These are phyloP conservation scores for Campylomormyrus tamandua DNA, from an alignment of 2,113 vertebrate genomes.

Conservation along the genomic window DNA sequence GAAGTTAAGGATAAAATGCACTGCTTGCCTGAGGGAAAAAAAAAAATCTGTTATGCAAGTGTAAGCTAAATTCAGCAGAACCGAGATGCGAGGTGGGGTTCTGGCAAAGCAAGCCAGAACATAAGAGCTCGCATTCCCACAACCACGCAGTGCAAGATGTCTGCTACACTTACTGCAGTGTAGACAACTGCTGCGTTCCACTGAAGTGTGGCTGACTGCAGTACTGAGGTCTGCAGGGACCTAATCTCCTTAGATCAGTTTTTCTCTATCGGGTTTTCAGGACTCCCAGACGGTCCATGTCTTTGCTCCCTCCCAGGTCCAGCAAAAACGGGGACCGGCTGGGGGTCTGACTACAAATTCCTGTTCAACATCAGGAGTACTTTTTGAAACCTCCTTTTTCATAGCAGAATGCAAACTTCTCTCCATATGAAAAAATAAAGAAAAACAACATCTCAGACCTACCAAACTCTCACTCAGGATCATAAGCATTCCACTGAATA, in stretches of 20 bases:
- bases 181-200: neutral
- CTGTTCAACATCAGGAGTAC: neutral
- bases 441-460: neutral
- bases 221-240: neutral
- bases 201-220: neutral
- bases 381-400: neutral
- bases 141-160: neutral
- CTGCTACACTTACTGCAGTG: neutral
- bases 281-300: neutral
- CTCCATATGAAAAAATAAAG: neutral
- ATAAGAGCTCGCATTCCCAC: neutral
- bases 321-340: neutral
- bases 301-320: neutral
- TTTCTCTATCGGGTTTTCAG: neutral
- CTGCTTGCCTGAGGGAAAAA: neutral
- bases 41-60: neutral
- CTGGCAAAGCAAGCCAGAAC: conserved; percentile 17
- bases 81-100: neutral
- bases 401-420: neutral
- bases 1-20: neutral
- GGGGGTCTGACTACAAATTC: neutral
- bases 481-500: neutral
- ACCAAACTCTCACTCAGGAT: neutral
- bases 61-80: neutral
- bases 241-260: neutral